Base-by-base conservation (phyloP, 2,113 vertebrate genomes). In the Passer montanus region DNA sequence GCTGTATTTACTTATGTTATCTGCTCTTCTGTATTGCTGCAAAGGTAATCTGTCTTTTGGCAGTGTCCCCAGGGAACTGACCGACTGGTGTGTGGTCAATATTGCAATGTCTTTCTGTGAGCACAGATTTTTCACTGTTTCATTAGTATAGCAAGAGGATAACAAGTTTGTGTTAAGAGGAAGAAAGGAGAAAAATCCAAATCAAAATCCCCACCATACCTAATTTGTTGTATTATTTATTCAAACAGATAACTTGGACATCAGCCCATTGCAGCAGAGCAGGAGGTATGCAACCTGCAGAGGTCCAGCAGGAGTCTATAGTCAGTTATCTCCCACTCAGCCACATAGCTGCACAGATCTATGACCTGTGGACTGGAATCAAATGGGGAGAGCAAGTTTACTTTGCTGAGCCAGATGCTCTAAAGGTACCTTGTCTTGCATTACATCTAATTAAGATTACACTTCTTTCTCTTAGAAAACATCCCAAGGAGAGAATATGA, bases 311-410 rank as follows among this genome's bases (percentile, higher is more conserved):
- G 93, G 99, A 99, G 84, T 97, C 97, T 7, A 97, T 99, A 21
- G 98, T 99, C 91, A 99, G 99, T 94, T 99, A 99, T 91, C 97
- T 99, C 58, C 98, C 99, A 3, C 98, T 99, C 83, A 99, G 99
- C 96, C 99, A 99, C 75, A 98, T 99, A 22, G 98, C 99, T 4
- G 99, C 98, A 5, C 99, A 99, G 96, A 98, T 99, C 23, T 99
- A 98, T 26, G 99, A 99, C 95, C 94, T 99, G 72, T 99, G 99
- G 99, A 98, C 98, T 1, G 98, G 98, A 41, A 98, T 99, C 95
- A 98, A 98, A 84, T 98, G 98, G 98, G 99, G 99, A 55, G 98
- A 98, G 60, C 98, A 98, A 88, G 97, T 99, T 67, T 98, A 97
- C 97, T 99, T 99, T 94, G 99, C 99, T 18, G 98, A 99, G 56